These are phyloP conservation scores for Drosophila sechellia DNA, from an alignment of 1,140 invertebrate species.

Conservation along the genomic window DNA sequence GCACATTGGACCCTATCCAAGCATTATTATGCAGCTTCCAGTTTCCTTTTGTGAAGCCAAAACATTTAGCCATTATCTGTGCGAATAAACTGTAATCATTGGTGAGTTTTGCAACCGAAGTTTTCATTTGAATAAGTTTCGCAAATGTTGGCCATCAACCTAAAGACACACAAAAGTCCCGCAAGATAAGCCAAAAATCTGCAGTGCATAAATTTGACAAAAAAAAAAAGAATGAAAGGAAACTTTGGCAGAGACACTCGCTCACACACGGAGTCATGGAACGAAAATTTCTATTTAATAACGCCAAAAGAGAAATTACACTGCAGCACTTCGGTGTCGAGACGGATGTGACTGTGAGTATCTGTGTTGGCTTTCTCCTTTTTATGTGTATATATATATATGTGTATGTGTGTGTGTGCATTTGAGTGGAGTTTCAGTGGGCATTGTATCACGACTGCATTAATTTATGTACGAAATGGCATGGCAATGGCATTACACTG, in stretches of 20 bases:
- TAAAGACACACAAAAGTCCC: slow-evolving; percentile 42
- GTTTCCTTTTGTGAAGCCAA: slow-evolving; percentile 18
- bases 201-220: slow-evolving; percentile 71
- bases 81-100: slow-evolving; percentile 30
- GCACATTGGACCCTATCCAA: neutral
- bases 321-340: slow-evolving; percentile 63
- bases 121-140: slow-evolving; percentile 34
- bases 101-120: slow-evolving; percentile 12
- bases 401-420: slow-evolving; percentile 15
- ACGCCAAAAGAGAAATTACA: slow-evolving; percentile 76
- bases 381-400: neutral
- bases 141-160: slow-evolving; percentile 17
- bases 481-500: slow-evolving; percentile 47
- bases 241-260: slow-evolving; percentile 55
- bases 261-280: slow-evolving; percentile 55
- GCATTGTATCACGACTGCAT: slow-evolving; percentile 72
- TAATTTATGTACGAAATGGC: slow-evolving; percentile 76
- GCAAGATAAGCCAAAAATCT: slow-evolving; percentile 69
- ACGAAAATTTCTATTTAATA: slow-evolving; percentile 78
- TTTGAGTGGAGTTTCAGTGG: slow-evolving; percentile 36
- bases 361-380: slow-evolving; percentile 7
- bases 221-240: slow-evolving; percentile 46
- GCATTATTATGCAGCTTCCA: neutral
- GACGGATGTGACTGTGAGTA: slow-evolving; percentile 23
- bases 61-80: slow-evolving; percentile 35